A percentile compares a stretch with the other conserved stretches of the same genome.
phyloP scores from a whole-genome alignment of 2,888 invertebrate species.

The Ectobius pallidus region DNA sequence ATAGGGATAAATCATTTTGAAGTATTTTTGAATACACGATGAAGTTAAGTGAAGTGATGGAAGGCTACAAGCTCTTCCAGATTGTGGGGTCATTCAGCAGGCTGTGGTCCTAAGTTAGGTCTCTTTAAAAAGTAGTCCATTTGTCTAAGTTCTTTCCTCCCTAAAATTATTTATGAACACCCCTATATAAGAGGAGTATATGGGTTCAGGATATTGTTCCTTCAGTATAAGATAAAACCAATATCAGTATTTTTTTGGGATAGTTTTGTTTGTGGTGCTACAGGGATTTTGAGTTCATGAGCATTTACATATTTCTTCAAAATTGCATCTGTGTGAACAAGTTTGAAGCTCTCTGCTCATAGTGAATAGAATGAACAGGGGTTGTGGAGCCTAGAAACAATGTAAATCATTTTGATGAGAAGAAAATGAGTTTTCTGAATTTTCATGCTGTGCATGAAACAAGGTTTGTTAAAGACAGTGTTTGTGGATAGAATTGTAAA shows the following conservation, averaged over 20 bases:
- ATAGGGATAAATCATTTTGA: neutral
- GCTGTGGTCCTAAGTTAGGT: slow-evolving; percentile 24
- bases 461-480: neutral
- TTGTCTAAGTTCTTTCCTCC: neutral
- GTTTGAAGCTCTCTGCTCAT: neutral
- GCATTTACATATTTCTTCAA: neutral
- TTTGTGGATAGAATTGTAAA: neutral
- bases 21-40: neutral
- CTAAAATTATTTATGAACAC: neutral
- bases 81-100: slow-evolving; percentile 14
- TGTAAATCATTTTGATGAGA: too few species aligned
- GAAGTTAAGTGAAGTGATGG: neutral
- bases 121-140: neutral
- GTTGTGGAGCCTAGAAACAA: too few species aligned
- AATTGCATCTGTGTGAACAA: neutral
- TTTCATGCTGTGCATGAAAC: slow-evolving; percentile 20
- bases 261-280: neutral
- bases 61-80: too few species aligned
- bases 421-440: neutral
- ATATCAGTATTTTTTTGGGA: neutral
- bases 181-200: too few species aligned
- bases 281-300: neutral
- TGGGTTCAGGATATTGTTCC: neutral
- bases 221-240: neutral
- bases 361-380: neutral